phyloP scores from a whole-genome alignment of 2,888 invertebrate genomes.

The Synanthedon tipuliformis region DNA sequence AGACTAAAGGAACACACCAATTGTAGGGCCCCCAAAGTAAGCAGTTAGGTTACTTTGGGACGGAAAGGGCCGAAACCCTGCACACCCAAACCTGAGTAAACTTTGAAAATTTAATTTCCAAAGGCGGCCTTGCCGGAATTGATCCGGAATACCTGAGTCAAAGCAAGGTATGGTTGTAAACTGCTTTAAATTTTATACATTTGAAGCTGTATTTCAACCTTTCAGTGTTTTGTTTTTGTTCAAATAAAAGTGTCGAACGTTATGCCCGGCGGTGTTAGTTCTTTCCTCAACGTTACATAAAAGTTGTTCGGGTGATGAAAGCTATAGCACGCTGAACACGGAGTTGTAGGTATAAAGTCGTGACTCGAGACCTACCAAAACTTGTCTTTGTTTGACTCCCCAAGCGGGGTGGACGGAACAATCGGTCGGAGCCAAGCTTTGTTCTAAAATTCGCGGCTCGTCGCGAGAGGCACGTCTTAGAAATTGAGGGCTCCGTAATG shows the following conservation, averaged over 20 bases:
- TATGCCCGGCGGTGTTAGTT: background rate
- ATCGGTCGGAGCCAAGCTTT: slow-evolving; percentile 20
- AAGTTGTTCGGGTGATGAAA: background rate
- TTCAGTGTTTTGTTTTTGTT: background rate
- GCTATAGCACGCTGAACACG: background rate
- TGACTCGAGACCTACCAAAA: slow-evolving; percentile 7
- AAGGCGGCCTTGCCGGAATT: no score
- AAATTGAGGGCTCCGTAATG: slow-evolving; percentile 7
- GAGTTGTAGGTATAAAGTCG: slow-evolving; percentile 11
- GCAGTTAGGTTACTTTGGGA: no score
- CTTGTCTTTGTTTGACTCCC: slow-evolving; percentile 19
- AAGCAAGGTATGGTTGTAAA: no score
- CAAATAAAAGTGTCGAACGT: background rate
- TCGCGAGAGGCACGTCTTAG: slow-evolving; percentile 10
- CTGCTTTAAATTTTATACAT: no score
- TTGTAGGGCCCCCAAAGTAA: no score
- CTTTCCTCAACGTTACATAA: background rate
- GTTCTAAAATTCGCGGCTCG: slow-evolving; percentile 20
- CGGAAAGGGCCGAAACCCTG: no score
- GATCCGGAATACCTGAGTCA: no score
- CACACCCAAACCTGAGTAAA: no score
- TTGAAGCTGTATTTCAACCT: no score
- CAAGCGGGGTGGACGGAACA: slow-evolving; percentile 14
- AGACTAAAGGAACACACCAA: no score
- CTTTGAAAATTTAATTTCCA: no score